Base-by-base conservation (phyloP, 2,888 invertebrate species). In the Blastobasis lacticolella region DNA sequence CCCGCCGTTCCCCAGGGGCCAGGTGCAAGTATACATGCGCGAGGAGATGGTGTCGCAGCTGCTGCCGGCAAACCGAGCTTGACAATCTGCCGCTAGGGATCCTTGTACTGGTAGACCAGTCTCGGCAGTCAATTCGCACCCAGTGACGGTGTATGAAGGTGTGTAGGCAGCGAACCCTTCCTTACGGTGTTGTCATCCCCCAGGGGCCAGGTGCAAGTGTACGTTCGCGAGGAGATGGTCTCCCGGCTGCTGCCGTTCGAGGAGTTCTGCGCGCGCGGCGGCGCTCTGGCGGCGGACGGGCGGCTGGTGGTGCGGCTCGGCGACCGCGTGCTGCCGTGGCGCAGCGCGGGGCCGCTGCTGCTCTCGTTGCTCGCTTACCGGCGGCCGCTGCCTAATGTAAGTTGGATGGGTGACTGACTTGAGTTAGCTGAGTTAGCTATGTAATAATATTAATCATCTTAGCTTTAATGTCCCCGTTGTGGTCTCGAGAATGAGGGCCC, bases 291-390 rank as follows among this genome's bases (percentile, higher is more conserved):
- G 57, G 91, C 93, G 64, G 93, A 94, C 71, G 94, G 95, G 45
- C 94, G 95, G 70, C 90, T 97, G 66, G 93, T 97, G 57, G 93
- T 97, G 64, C 92, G 95, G 68, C 91, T 97, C 57, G 94, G 94
- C 72, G 94, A 94, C 66, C 95, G 97, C 87, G 95, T 94, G 82
- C 94, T 95, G 89, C 95, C 94, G 69, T 98, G 97, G 97, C 90
- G 93, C 62, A 93, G 94, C 63, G 98, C 98, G 63, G 94, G 95
- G 55, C 96, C 98, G 45, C 92, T 97, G 72, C 91, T 99, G 67
- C 92, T 97, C 72, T 95, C 96, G 60, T 90, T 95, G 60, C 91
- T 96, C 58, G 93, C 94, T 62, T 98, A 95, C 89, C 93, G 96
- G 71, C 92, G 96, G 66, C 93, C 95, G 52, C 87, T 98, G 66